A percentile compares a stretch with the other conserved stretches of the same genome.
phyloP scores from a whole-genome alignment of 2,888 invertebrate genomes.

The Tetramorium bicarinatum region DNA sequence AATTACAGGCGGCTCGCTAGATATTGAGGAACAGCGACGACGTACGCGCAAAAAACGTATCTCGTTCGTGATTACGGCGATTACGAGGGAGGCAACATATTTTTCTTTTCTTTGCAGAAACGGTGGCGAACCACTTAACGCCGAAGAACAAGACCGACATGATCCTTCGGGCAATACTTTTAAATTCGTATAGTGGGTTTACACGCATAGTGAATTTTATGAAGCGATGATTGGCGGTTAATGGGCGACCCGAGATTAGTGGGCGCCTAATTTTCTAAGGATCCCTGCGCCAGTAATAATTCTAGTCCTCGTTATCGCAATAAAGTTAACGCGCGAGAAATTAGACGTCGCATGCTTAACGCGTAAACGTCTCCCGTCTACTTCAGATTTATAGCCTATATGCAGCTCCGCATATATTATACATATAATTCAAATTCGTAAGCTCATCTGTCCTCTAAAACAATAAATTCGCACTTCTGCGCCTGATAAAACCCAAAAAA shows the following conservation, averaged over 20 bases:
- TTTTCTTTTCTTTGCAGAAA: slow-evolving; percentile 18
- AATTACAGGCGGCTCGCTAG: slow-evolving; percentile 25
- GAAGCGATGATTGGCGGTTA: slow-evolving; percentile 63
- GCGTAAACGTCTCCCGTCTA: not conserved
- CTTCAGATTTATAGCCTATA: slow-evolving; percentile 44
- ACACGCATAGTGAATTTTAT: slow-evolving; percentile 56
- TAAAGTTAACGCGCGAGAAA: slow-evolving; percentile 28
- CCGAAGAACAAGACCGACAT: not conserved
- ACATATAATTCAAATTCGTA: not conserved
- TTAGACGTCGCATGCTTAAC: not conserved
- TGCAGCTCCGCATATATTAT: not conserved
- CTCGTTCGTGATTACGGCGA: not conserved
- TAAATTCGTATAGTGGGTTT: slow-evolving; percentile 31
- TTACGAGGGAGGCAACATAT: not conserved
- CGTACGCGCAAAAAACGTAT: slow-evolving; percentile 21
- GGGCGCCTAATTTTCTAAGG: slow-evolving; percentile 40
- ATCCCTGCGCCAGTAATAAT: slow-evolving; percentile 42
- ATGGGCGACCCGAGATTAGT: no score
- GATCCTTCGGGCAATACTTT: slow-evolving; percentile 7
- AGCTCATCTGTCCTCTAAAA: not conserved
- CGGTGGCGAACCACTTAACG: not conserved
- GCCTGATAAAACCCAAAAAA: not conserved
- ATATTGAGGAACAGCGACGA: slow-evolving; percentile 12
- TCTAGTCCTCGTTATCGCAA: slow-evolving; percentile 47
- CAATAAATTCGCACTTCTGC: not conserved